Evolutionary conservation across 23 tunicate genomes (phyloP).

Genomic region (Pegea sp.): DNA sequence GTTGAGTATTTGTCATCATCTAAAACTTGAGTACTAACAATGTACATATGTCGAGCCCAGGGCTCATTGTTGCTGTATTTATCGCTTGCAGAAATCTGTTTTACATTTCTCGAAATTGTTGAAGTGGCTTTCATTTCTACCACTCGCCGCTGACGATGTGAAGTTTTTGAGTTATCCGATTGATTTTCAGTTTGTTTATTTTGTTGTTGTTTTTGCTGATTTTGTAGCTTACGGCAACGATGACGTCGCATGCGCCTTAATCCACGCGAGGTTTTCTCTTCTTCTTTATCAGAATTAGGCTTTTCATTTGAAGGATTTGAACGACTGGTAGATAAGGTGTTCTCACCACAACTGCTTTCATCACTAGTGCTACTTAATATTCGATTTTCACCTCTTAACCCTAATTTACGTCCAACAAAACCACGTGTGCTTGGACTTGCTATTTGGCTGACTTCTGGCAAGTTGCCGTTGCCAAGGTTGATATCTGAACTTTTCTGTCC

Average conservation of each 20-base stretch:
- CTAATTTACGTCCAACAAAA: background rate
- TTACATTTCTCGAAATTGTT: background rate
- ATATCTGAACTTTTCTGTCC: background rate
- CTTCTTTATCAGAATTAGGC: background rate
- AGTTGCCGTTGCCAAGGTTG: background rate
- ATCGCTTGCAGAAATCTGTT: background rate
- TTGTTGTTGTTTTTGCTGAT: no score
- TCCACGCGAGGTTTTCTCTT: background rate
- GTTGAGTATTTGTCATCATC: slow-evolving; percentile 28
- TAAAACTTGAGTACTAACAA: background rate
- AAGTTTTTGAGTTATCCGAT: no score
- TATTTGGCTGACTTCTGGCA: no score
- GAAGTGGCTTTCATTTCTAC: background rate
- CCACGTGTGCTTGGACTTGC: background rate
- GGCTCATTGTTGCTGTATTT: background rate
- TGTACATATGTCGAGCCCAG: background rate
- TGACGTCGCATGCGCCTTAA: slow-evolving; percentile 1
- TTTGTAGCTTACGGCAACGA: no score
- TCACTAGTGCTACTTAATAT: slow-evolving; percentile 15
- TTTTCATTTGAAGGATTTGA: background rate
- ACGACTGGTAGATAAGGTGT: background rate
- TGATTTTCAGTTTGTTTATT: no score
- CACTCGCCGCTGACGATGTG: slow-evolving; percentile 3
- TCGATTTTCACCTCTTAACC: slow-evolving; percentile 5
- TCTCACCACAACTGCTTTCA: slow-evolving; percentile 2